Percentiles rank a stretch among this genome's conserved stretches.
These are phyloP conservation scores for Paramormyrops kingsleyae DNA, from an alignment of 2,113 vertebrate species.

Conservation along the genomic window DNA sequence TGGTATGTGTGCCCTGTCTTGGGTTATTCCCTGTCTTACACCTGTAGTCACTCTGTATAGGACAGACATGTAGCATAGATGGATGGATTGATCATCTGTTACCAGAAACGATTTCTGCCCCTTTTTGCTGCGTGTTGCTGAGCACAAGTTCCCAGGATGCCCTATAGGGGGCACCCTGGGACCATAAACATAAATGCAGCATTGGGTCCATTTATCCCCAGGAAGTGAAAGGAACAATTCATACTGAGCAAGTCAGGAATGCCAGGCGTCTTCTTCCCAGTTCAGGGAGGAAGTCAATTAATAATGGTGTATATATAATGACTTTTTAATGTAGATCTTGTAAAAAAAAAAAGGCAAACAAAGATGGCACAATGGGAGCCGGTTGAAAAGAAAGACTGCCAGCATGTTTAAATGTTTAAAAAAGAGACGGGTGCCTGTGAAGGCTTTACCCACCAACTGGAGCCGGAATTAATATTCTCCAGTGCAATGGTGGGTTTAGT, in stretches of 20 bases:
- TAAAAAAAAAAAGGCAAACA: constrained; percentile 23
- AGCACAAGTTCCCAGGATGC: constrained; percentile 42
- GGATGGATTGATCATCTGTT: background rate
- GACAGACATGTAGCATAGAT: background rate
- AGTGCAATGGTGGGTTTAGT: constrained; percentile 41
- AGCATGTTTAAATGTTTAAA: constrained; percentile 31
- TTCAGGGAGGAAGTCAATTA: constrained; percentile 41
- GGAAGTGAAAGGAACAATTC: constrained; percentile 18
- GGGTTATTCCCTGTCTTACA: background rate
- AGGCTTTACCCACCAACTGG: constrained; percentile 27
- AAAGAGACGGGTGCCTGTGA: constrained; percentile 29
- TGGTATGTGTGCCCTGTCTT: background rate
- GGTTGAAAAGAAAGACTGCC: constrained; percentile 28
- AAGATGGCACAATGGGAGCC: background rate
- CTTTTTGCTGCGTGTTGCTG: constrained; percentile 16
- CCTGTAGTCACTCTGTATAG: background rate
- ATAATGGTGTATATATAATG: constrained; percentile 52
- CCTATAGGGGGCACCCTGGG: constrained; percentile 69
- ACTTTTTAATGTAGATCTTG: constrained; percentile 44
- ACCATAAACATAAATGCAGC: constrained; percentile 43
- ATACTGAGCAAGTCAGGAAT: constrained; percentile 14
- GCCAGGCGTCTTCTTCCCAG: constrained; percentile 23
- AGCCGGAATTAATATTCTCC: constrained; percentile 51
- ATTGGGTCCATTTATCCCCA: background rate
- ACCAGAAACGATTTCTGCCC: constrained; percentile 44